Evolutionary conservation across 2,888 invertebrate genomes (phyloP).

Genomic region (Erebia epiphron): DNA sequence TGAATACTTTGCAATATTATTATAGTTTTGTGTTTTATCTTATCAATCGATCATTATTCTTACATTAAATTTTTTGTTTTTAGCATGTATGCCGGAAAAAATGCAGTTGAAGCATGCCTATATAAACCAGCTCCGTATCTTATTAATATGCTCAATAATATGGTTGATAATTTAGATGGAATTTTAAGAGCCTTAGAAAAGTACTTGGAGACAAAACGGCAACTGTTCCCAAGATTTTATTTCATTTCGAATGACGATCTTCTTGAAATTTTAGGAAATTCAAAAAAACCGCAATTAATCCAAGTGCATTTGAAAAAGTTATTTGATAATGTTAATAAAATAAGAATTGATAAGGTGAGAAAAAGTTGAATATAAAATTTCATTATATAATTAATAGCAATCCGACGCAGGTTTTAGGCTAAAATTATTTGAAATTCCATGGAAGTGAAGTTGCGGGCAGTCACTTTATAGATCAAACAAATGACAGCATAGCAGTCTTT

Average conservation of each 20-base stretch:
- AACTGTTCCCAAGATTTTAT: slow-evolving; percentile 90
- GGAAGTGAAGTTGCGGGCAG: no score
- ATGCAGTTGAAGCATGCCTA: slow-evolving; percentile 85
- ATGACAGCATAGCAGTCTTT: no score
- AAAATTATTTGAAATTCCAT: no score
- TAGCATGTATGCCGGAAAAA: slow-evolving; percentile 79
- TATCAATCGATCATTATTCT: not conserved
- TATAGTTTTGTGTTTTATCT: no score
- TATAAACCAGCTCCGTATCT: slow-evolving; percentile 84
- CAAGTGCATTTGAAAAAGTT: slow-evolving; percentile 94
- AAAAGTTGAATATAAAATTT: not conserved
- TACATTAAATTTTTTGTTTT: slow-evolving; percentile 3
- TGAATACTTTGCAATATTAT: no score
- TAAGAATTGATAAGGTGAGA: slow-evolving; percentile 86
- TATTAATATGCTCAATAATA: slow-evolving; percentile 85
- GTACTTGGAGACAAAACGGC: slow-evolving; percentile 94
- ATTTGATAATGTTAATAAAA: slow-evolving; percentile 91
- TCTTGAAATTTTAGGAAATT: slow-evolving; percentile 93
- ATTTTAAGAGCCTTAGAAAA: slow-evolving; percentile 92
- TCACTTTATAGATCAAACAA: no score
- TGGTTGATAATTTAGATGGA: slow-evolving; percentile 89
- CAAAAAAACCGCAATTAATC: slow-evolving; percentile 91
- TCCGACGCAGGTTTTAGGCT: no score
- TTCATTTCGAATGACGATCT: slow-evolving; percentile 87
- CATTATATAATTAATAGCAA: no score